A percentile compares a stretch with the other conserved stretches of the same genome.
These are phyloP conservation scores for Andrena dorsata DNA, from an alignment of 2,888 invertebrate genomes.

Conservation along the genomic window DNA sequence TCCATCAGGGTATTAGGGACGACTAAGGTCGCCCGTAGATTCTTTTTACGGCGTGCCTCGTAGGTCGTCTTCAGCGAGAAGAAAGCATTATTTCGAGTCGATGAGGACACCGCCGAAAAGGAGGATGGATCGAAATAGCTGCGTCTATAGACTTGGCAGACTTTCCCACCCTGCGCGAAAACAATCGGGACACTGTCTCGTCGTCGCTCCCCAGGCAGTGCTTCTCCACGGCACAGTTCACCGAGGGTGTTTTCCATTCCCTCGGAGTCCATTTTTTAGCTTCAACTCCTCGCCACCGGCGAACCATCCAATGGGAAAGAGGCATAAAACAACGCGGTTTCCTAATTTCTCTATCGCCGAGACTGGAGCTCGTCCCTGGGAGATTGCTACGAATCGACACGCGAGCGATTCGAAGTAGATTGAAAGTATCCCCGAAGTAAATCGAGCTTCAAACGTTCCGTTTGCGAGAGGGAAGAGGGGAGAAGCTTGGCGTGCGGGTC, in stretches of 20 bases:
- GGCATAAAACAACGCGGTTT: slow-evolving; percentile 5
- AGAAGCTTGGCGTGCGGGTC: slow-evolving; percentile 25
- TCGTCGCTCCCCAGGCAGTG: slow-evolving; percentile 20
- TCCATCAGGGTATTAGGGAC: slow-evolving; percentile 15
- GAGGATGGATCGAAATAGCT: slow-evolving; percentile 17
- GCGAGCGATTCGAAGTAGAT: slow-evolving; percentile 58
- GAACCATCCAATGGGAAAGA: not conserved
- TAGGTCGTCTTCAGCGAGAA: not conserved
- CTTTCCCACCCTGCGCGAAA: slow-evolving; percentile 28
- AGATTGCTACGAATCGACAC: slow-evolving; percentile 56
- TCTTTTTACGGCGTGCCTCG: not conserved
- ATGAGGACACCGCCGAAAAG: slow-evolving; percentile 15
- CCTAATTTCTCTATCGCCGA: slow-evolving; percentile 32
- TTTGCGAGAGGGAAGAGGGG: no score
- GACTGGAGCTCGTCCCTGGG: slow-evolving; percentile 26
- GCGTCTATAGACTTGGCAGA: slow-evolving; percentile 38
- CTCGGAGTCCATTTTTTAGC: slow-evolving; percentile 20
- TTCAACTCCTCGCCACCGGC: not conserved
- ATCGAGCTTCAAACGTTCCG: slow-evolving; percentile 43
- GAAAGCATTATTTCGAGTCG: slow-evolving; percentile 43
- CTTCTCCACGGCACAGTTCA: slow-evolving; percentile 18
- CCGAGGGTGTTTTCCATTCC: slow-evolving; percentile 8
- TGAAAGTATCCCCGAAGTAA: slow-evolving; percentile 44
- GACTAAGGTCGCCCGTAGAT: not conserved
- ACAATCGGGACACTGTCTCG: slow-evolving; percentile 41